Percentiles rank a stretch among this genome's conserved stretches.
These are phyloP conservation scores for Crenuchus spilurus DNA, from an alignment of 2,797 vertebrate genomes.

Conservation along the genomic window DNA sequence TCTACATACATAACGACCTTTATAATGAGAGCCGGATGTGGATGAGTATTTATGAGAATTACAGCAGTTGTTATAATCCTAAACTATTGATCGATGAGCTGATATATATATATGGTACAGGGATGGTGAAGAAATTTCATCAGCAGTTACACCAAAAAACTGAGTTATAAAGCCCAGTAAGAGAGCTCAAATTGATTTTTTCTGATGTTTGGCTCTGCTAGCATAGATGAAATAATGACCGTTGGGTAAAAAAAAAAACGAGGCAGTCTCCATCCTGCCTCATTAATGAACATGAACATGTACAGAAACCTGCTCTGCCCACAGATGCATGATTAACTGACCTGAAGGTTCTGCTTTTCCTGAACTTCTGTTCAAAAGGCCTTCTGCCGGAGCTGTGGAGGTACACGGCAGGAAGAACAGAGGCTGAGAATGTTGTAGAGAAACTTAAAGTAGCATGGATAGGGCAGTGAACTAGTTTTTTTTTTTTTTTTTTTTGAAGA, in stretches of 20 bases:
- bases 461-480: background rate
- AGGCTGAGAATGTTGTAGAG: background rate
- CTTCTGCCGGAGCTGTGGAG: background rate
- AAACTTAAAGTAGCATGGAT: background rate
- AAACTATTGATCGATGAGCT: background rate
- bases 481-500: background rate
- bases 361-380: constrained; percentile 15
- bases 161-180: background rate
- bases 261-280: background rate
- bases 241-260: background rate
- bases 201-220: constrained; percentile 8
- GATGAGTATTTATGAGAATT: background rate
- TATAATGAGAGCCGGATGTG: background rate
- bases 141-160: background rate
- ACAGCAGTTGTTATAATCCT: background rate
- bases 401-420: background rate
- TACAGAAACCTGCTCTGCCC: constrained; percentile 5
- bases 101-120: background rate
- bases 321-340: constrained; percentile 39
- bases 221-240: constrained; percentile 4
- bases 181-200: constrained; percentile 4
- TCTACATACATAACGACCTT: background rate
- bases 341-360: constrained; percentile 24
- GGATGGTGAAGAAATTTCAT: background rate
- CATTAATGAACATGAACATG: constrained; percentile 30